Evolutionary conservation across 1,140 invertebrate genomes (phyloP).

Genomic region (Tribolium castaneum): DNA sequence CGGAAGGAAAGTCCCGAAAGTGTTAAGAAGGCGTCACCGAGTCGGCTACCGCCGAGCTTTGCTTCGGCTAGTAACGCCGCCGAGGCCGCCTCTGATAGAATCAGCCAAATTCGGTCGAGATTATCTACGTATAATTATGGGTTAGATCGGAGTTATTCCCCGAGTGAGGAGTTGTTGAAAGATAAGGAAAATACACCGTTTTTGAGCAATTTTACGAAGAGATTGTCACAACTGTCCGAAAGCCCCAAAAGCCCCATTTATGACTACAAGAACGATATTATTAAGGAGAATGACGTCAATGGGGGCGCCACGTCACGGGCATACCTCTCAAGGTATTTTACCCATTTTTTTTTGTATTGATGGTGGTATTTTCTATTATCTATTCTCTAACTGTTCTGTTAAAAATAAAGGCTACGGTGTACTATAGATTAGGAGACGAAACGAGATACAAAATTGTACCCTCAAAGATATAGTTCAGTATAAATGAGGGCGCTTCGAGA

Average conservation of each 20-base stretch:
- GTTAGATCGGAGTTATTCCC: conserved; percentile 47
- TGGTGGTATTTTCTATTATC: no score
- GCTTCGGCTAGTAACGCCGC: conserved; percentile 50
- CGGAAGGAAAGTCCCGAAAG: background rate
- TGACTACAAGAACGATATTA: conserved; percentile 57
- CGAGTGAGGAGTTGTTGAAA: conserved; percentile 32
- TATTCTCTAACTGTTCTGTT: no score
- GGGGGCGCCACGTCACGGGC: conserved; percentile 46
- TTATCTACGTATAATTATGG: conserved; percentile 56
- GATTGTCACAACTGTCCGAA: conserved; percentile 68
- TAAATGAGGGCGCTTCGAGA: background rate
- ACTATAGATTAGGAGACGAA: no score
- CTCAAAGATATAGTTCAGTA: no score
- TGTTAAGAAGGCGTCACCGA: background rate
- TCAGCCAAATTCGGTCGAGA: conserved; percentile 68
- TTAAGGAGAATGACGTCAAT: conserved; percentile 61
- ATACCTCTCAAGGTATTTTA: conserved; percentile 44
- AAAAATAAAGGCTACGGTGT: no score
- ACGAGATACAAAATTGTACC: no score
- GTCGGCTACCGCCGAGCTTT: conserved; percentile 48
- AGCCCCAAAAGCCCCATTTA: conserved; percentile 42
- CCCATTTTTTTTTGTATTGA: background rate
- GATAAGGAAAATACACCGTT: conserved; percentile 71
- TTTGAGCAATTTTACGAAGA: conserved; percentile 74
- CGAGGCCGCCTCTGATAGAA: conserved; percentile 64